These are phyloP conservation scores for Rhabdomys dilectus DNA, from an alignment of 2,113 vertebrate genomes.

Conservation along the genomic window DNA sequence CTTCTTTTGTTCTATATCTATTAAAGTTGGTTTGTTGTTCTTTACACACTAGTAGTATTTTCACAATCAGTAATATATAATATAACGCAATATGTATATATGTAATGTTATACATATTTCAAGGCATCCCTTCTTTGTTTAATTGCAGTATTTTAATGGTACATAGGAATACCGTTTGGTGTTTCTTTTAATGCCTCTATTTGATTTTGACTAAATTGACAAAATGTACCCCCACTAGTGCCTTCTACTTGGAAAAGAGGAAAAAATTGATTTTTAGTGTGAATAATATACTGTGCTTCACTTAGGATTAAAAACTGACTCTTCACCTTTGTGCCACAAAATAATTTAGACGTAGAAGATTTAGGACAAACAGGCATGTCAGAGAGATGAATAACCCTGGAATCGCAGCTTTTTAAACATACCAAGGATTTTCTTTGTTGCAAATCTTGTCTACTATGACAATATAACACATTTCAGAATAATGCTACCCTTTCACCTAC, in stretches of 20 bases:
- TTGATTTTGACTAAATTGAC: constrained; percentile 84
- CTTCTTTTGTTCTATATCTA: background rate
- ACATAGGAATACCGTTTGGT: constrained; percentile 57
- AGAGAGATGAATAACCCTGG: background rate
- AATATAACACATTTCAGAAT: constrained; percentile 47
- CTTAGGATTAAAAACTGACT: constrained; percentile 77
- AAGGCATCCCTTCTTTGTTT: background rate
- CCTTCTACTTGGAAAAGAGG: constrained; percentile 40
- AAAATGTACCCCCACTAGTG: constrained; percentile 75
- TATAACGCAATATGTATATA: background rate
- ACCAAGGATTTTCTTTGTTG: background rate
- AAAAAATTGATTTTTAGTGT: constrained; percentile 64
- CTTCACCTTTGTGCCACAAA: constrained; percentile 75
- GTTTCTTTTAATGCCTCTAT: constrained; percentile 77
- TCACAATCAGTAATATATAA: background rate
- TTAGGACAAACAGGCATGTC: constrained; percentile 56
- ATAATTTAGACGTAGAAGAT: constrained; percentile 77
- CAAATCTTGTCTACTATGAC: background rate
- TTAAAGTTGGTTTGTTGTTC: constrained; percentile 18
- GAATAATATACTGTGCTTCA: constrained; percentile 68
- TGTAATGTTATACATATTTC: background rate
- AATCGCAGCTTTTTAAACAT: constrained; percentile 4
- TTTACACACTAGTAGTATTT: background rate
- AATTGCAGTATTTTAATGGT: constrained; percentile 17
- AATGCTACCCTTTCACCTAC: constrained; percentile 37